Evolutionary conservation across 2,113 vertebrate species (phyloP).

Genomic region (Scatophagus argus): DNA sequence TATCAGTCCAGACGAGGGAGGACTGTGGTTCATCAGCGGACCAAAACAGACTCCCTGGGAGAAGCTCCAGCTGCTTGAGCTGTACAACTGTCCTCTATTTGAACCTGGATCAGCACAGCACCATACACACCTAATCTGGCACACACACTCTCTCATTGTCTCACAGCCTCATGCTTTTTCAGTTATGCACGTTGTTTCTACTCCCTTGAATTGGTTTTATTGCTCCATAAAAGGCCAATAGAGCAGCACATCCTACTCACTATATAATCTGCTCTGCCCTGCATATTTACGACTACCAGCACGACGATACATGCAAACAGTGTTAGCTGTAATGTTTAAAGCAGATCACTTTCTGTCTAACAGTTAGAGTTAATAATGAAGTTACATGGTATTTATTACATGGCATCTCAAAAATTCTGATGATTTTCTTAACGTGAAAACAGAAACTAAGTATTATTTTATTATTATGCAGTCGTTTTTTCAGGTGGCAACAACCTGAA

Average conservation of each 20-base stretch:
- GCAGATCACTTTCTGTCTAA: background rate
- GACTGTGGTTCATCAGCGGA: slow-evolving; percentile 38
- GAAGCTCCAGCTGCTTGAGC: slow-evolving; percentile 30
- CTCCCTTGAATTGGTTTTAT: background rate
- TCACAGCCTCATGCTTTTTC: background rate
- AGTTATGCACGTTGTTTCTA: background rate
- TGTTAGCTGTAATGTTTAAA: slow-evolving; percentile 16
- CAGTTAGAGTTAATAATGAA: background rate
- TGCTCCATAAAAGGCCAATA: slow-evolving; percentile 36
- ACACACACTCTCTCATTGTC: background rate
- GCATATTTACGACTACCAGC: slow-evolving; percentile 16
- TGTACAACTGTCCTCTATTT: slow-evolving; percentile 41
- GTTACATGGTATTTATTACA: background rate
- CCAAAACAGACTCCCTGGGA: slow-evolving; percentile 29
- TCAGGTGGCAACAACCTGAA: background rate
- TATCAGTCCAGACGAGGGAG: slow-evolving; percentile 38
- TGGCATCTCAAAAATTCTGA: background rate
- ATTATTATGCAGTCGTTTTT: background rate
- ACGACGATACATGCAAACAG: background rate
- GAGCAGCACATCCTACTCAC: slow-evolving; percentile 3
- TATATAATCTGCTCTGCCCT: slow-evolving; percentile 14
- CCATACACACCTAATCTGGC: slow-evolving; percentile 4
- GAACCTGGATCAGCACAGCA: slow-evolving; percentile 45
- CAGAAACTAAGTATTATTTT: background rate
- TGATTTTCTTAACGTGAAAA: background rate